These are phyloP conservation scores for Achlya flavicornis DNA, from an alignment of 2,888 invertebrate species.

Conservation along the genomic window DNA sequence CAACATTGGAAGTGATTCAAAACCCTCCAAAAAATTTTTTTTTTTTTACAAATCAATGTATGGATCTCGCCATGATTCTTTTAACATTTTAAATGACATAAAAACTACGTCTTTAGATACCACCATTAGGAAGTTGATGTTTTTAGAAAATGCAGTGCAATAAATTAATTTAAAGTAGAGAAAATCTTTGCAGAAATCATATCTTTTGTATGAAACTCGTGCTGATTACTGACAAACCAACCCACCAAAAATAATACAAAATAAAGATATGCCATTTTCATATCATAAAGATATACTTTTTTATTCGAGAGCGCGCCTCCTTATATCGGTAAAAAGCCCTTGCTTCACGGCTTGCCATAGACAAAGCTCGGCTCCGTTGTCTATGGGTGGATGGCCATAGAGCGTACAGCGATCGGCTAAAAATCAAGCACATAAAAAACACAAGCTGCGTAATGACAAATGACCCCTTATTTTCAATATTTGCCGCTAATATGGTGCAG, in stretches of 20 bases:
- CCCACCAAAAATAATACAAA: slow-evolving; percentile 14
- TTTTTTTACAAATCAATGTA: no score
- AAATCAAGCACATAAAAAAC: slow-evolving; percentile 65
- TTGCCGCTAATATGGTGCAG: not conserved
- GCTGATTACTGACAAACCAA: slow-evolving; percentile 15
- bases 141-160: no score
- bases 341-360: not conserved
- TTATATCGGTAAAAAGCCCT: slow-evolving; percentile 28
- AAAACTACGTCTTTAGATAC: no score
- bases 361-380: slow-evolving; percentile 24
- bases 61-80: no score
- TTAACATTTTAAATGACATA: no score
- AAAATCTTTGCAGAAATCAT: no score
- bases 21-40: no score
- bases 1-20: no score
- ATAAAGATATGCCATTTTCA: slow-evolving; percentile 43
- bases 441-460: slow-evolving; percentile 65
- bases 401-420: slow-evolving; percentile 44
- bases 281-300: slow-evolving; percentile 29
- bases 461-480: not conserved
- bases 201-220: no score
- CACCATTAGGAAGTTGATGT: no score
- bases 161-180: no score
- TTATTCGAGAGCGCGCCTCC: slow-evolving; percentile 36
- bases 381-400: slow-evolving; percentile 33